Base-by-base conservation (phyloP, 2,113 vertebrate species). In the Archocentrus centrarchus region DNA sequence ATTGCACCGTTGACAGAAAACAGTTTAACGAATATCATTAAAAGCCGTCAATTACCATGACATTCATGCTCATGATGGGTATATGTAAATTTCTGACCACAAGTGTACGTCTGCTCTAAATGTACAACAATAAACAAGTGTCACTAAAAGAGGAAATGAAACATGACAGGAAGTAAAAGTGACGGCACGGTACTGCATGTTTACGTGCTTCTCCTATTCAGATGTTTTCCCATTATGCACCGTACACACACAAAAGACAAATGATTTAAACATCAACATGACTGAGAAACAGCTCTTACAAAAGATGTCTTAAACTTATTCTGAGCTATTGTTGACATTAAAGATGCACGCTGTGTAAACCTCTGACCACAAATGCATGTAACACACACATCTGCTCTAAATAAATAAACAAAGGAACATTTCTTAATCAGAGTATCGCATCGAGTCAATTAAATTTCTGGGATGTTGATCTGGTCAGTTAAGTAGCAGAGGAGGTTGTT, bases 111-210 rank as follows among this genome's bases (percentile, higher is more conserved):
- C 2, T 24, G 55, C 60, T 61, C 22, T 37, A 58, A 78, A 82
- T 30, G 59, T 47, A 63, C 0, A 59, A 7, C 20, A 59, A 10
- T 39, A 39, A 39, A 39, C 37, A 75, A 78, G 1, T 30, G 24
- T 32, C 5, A 35, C 13, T n/a, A 18, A 59, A 75, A 79, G 59
- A 59, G 39, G 80, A 86, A 82, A 13, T 79, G 18, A 66, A 80
- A 55, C 44, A 70, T 70, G 24, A 30, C 9, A 20, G 24, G 10
- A 70, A 4, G 24, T 53, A 13, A 24, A 59, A 5, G 5, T 24
- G 57, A 27, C 7, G 5, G 5, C 11, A 22, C 22, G 8, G 57
- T 59, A 24, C 10, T 59, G 11, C 5, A 6, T 59, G 57, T 57
- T 22, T 22, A 58, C 14, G 20, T 2, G n/a, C n/a, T 58, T 58